A percentile compares a stretch with the other conserved stretches of the same genome.
These are phyloP conservation scores for Bombus breviceps DNA, from an alignment of 1,140 invertebrate genomes.

Conservation along the genomic window DNA sequence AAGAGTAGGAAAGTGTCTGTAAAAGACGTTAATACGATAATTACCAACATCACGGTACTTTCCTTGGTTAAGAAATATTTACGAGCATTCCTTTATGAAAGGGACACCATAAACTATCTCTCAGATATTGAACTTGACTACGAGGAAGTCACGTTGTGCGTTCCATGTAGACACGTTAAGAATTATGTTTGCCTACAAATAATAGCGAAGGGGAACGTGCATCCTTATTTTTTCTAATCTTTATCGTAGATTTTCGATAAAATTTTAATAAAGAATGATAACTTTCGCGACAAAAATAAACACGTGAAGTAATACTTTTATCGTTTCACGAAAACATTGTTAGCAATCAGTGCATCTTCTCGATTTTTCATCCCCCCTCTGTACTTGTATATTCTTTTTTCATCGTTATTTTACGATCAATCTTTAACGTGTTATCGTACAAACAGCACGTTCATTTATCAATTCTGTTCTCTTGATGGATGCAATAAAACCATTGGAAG, in stretches of 20 bases:
- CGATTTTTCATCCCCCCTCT: background rate
- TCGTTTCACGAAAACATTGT: background rate
- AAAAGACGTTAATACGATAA: background rate
- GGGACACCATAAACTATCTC: conserved; percentile 26
- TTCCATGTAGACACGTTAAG: conserved; percentile 28
- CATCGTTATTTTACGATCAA: background rate
- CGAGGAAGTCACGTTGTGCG: conserved; percentile 30
- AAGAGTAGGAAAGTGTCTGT: too few relatives aligned
- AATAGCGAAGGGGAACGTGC: conserved; percentile 13
- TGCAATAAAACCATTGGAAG: too few relatives aligned
- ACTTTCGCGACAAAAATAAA: background rate
- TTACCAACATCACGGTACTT: background rate
- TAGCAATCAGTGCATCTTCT: too few relatives aligned
- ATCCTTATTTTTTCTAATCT: background rate
- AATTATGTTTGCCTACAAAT: conserved; percentile 33
- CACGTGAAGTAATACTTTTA: background rate
- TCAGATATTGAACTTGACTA: conserved; percentile 27
- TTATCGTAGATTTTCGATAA: background rate
- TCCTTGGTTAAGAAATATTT: background rate
- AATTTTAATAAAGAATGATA: background rate
- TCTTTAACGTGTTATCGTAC: background rate
- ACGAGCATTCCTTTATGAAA: conserved; percentile 2
- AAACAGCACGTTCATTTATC: background rate
- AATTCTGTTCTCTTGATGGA: background rate
- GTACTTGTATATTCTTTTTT: background rate